phyloP scores from a whole-genome alignment of 2,113 vertebrate genomes.

The Hippocampus abdominalis region DNA sequence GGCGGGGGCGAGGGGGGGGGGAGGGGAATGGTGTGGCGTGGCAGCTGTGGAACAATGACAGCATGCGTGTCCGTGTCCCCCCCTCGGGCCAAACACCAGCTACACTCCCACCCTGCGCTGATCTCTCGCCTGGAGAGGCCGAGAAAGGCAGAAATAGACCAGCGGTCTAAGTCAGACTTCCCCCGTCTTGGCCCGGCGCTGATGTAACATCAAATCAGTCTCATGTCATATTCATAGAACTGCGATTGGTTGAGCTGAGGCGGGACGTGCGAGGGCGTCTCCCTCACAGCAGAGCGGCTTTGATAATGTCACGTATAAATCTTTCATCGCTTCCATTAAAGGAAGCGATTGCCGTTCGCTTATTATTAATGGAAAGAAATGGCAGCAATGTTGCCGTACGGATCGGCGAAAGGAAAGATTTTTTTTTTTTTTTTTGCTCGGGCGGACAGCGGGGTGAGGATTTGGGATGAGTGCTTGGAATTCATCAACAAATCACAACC shows the following conservation, averaged over 20 bases:
- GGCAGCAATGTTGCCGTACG: conserved; percentile 57
- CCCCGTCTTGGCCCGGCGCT: conserved; percentile 44
- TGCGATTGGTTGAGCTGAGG: conserved; percentile 61
- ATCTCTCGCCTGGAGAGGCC: conserved; percentile 62
- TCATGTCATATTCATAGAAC: conserved; percentile 67
- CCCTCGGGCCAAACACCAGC: conserved; percentile 75
- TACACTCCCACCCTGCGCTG: conserved; percentile 66
- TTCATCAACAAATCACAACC: no score
- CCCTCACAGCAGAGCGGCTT: conserved; percentile 58
- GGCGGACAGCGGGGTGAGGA: conserved; percentile 50
- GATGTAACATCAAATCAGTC: conserved; percentile 59
- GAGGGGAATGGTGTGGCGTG: conserved; percentile 32
- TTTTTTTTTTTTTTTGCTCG: conserved; percentile 36
- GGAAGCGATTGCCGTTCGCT: conserved; percentile 68
- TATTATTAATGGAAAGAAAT: conserved; percentile 72
- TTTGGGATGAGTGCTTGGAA: conserved; percentile 14
- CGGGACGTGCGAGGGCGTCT: conserved; percentile 43
- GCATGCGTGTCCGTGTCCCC: conserved; percentile 66
- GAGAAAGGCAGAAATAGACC: conserved; percentile 60
- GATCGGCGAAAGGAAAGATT: conserved; percentile 45
- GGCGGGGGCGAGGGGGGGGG: conserved; percentile 21
- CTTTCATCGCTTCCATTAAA: conserved; percentile 68
- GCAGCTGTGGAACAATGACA: conserved; percentile 75
- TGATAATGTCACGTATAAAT: conserved; percentile 74
- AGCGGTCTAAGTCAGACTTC: conserved; percentile 53